Percentiles rank a stretch among this genome's conserved stretches.
phyloP scores from a whole-genome alignment of 2,888 invertebrate species.

The Melipona beecheii region DNA sequence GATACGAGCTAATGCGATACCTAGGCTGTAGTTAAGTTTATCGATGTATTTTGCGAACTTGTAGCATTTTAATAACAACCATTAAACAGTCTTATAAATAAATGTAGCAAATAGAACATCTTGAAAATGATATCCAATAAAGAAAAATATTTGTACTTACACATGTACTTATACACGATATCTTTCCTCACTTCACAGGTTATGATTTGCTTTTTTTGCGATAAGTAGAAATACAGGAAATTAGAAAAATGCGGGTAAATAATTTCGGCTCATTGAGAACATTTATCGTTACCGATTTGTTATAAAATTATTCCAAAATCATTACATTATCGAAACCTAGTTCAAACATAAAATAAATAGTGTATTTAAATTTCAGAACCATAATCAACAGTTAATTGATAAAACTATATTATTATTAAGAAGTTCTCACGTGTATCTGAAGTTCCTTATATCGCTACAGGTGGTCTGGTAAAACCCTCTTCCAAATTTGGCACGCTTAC shows the following conservation, averaged over 20 bases:
- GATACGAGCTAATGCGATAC: neutral
- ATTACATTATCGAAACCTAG: neutral
- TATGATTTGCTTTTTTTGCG: neutral
- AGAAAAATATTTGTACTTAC: neutral
- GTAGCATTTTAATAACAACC: neutral
- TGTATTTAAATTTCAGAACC: neutral
- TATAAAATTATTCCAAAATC: neutral
- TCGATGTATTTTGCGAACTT: neutral
- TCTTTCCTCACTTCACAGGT: neutral
- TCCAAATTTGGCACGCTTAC: slow-evolving; percentile 13
- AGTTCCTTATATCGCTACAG: slow-evolving; percentile 47
- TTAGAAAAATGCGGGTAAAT: neutral
- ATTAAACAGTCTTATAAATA: neutral
- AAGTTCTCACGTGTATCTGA: slow-evolving; percentile 7
- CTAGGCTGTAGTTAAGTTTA: neutral
- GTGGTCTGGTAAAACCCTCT: slow-evolving; percentile 45
- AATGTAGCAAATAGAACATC: neutral
- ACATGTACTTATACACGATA: neutral
- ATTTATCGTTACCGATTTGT: neutral
- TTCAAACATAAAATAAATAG: neutral
- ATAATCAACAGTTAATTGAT: too few species aligned
- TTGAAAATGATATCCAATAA: neutral
- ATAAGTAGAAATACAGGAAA: too few species aligned
- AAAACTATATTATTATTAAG: neutral
- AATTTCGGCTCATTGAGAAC: neutral